phyloP scores from a whole-genome alignment of 2,888 invertebrate genomes.

The Neria commutata region DNA sequence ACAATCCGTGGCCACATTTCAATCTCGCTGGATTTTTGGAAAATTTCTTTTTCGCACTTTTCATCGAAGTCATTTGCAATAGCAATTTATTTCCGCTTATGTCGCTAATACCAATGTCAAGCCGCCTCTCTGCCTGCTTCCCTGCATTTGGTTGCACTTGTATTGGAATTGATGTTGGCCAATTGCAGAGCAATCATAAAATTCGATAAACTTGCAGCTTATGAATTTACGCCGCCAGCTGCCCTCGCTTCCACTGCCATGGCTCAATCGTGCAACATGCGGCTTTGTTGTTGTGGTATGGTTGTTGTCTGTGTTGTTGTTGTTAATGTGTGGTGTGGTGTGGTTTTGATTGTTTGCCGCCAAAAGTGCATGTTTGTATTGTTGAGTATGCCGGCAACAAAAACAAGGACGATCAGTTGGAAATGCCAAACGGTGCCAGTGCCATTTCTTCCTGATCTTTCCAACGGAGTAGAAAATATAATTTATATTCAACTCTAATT shows the following conservation, averaged over 20 bases:
- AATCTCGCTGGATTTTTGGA: too few species aligned
- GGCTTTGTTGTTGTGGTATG: slow-evolving; percentile 2
- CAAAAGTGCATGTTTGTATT: slow-evolving; percentile 25
- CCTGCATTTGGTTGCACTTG: too few species aligned
- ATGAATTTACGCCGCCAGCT: neutral
- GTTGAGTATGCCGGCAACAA: slow-evolving; percentile 27
- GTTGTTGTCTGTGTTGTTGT: neutral
- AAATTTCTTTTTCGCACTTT: too few species aligned
- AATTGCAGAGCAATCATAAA: slow-evolving; percentile 34
- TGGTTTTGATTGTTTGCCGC: slow-evolving; percentile 34
- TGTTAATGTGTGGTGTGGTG: slow-evolving; percentile 5
- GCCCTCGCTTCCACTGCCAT: neutral
- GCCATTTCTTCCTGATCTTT: slow-evolving; percentile 9
- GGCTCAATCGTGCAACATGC: neutral
- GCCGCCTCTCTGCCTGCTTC: too few species aligned
- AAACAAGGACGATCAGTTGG: slow-evolving; percentile 21
- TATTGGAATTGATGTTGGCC: too few species aligned
- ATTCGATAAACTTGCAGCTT: slow-evolving; percentile 28
- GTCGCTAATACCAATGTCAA: too few species aligned
- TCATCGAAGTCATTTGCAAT: too few species aligned
- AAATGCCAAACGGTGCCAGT: slow-evolving; percentile 27
- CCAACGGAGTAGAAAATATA: too few species aligned
- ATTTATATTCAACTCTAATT: too few species aligned
- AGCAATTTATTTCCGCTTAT: too few species aligned
- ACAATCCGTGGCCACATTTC: too few species aligned